A percentile compares a stretch with the other conserved stretches of the same genome.
phyloP scores from a whole-genome alignment of 1,140 invertebrate genomes.

The Bombus superbus region DNA sequence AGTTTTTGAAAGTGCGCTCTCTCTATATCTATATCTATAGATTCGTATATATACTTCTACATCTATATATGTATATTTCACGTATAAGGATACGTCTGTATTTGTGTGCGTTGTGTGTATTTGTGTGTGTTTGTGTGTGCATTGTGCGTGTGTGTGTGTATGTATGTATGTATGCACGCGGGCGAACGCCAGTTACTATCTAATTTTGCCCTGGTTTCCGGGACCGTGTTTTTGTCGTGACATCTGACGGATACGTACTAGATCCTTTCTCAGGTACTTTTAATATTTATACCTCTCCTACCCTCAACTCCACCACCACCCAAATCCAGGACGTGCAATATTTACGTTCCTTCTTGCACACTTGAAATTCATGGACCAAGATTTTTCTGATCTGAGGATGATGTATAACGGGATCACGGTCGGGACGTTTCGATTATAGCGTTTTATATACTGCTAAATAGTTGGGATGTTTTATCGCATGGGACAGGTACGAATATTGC shows the following conservation, averaged over 20 bases:
- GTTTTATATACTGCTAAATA: slow-evolving; percentile 33
- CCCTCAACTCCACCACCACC: background rate
- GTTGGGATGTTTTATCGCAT: slow-evolving; percentile 3
- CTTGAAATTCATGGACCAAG: slow-evolving; percentile 42
- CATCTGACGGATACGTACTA: slow-evolving; percentile 52
- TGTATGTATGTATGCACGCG: background rate
- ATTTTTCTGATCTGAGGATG: slow-evolving; percentile 42
- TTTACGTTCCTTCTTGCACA: slow-evolving; percentile 39
- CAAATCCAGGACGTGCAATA: slow-evolving; percentile 31
- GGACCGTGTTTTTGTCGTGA: slow-evolving; percentile 50
- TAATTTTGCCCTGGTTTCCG: slow-evolving; percentile 58
- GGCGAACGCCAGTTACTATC: slow-evolving; percentile 33
- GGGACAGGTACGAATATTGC: background rate
- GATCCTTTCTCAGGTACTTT: slow-evolving; percentile 58
- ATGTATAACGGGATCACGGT: slow-evolving; percentile 3
- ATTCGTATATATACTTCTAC: background rate
- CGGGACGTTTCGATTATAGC: slow-evolving; percentile 40
- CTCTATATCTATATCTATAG: background rate
- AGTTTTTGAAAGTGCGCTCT: slow-evolving; percentile 43
- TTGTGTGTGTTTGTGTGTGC: no score
- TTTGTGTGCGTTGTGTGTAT: no score
- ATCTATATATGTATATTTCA: background rate
- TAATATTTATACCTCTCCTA: slow-evolving; percentile 57
- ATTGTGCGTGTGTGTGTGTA: background rate
- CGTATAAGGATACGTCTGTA: no score